These are phyloP conservation scores for Pluvialis apricaria DNA, from an alignment of 2,113 vertebrate genomes.

Conservation along the genomic window DNA sequence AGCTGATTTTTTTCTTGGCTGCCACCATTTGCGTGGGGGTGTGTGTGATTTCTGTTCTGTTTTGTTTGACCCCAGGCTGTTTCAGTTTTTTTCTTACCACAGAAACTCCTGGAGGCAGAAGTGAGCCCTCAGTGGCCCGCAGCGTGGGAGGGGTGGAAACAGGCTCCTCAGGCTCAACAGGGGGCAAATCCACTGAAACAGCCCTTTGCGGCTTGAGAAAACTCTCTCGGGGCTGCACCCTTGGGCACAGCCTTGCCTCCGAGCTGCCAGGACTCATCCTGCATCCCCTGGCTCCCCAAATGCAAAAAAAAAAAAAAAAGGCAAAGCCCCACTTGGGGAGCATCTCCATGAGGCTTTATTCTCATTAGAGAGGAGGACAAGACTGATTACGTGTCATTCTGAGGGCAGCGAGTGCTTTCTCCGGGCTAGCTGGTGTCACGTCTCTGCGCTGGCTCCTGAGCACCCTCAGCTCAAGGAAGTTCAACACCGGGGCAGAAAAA, in stretches of 20 bases:
- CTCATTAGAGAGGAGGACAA: not conserved
- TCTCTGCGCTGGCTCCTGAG: not conserved
- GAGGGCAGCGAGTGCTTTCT: not conserved
- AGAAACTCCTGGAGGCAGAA: not conserved
- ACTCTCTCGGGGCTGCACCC: not conserved
- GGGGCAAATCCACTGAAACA: not conserved
- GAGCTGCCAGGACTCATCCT: not conserved
- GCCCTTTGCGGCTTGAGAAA: not conserved
- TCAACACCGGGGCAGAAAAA: not conserved
- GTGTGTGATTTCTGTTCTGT: not conserved
- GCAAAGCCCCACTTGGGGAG: not conserved
- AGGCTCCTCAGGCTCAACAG: not conserved
- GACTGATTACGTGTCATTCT: fast-evolving
- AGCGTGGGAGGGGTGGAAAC: not conserved
- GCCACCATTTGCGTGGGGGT: not conserved
- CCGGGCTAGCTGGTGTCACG: not conserved
- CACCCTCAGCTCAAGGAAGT: not conserved
- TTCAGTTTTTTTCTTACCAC: not conserved
- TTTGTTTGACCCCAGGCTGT: not conserved
- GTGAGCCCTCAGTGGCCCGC: not conserved
- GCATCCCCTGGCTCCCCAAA: fast-evolving
- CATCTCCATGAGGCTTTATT: not conserved
- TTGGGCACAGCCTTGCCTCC: not conserved
- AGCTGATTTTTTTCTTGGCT: not conserved
- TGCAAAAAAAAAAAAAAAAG: not conserved